Evolutionary conservation across 2,797 vertebrate genomes (phyloP).

Genomic region (Heteromormyrus szaboi): DNA sequence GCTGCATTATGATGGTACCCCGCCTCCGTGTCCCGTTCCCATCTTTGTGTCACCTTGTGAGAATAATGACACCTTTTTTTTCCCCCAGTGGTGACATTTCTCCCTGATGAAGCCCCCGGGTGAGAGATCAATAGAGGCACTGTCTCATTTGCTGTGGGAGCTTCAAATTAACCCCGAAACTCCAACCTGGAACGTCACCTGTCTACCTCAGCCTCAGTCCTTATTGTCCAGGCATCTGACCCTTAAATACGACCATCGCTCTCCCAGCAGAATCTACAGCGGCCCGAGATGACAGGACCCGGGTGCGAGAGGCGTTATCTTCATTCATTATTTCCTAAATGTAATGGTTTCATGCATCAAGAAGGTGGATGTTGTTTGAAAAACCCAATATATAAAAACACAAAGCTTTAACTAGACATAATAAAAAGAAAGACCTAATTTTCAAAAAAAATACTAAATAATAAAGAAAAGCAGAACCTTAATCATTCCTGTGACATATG

Average conservation of each 20-base stretch:
- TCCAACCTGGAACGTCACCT: background rate
- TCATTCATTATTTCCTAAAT: background rate
- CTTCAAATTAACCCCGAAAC: background rate
- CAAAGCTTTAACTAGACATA: background rate
- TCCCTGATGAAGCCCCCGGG: background rate
- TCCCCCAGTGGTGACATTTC: background rate
- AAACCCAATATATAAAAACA: background rate
- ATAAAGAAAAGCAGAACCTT: background rate
- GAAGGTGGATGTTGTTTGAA: background rate
- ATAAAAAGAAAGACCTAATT: background rate
- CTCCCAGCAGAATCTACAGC: background rate
- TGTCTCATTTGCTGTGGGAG: background rate
- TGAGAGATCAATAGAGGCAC: conserved; percentile 1
- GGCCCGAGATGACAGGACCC: background rate
- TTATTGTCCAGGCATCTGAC: background rate
- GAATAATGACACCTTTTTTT: conserved; percentile 1
- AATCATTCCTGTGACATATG: background rate
- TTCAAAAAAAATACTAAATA: background rate
- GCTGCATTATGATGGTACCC: background rate
- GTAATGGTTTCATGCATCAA: background rate
- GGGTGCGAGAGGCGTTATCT: background rate
- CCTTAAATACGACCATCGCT: background rate
- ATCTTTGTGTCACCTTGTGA: background rate
- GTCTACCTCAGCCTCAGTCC: background rate
- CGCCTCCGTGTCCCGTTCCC: background rate